Conservation (phyloP, 2,113 vertebrate species). For the Tautogolabrus adspersus region DNA sequence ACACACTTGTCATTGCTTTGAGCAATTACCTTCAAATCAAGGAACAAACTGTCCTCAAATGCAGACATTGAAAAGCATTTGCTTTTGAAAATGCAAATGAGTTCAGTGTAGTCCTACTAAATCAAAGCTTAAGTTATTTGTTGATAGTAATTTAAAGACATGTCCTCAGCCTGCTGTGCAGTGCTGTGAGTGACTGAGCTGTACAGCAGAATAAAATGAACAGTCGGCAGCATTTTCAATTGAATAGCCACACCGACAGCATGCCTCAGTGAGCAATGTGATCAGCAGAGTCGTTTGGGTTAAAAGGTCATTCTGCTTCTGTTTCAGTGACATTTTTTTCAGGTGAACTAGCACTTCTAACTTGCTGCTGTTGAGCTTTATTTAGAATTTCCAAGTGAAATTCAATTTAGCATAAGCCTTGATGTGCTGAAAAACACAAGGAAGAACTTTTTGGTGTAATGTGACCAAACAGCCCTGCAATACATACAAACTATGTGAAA, state of each 20-base stretch:
- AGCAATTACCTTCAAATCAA: neutral
- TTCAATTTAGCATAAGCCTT: neutral
- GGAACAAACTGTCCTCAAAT: neutral
- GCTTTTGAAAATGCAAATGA: neutral
- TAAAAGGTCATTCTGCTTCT: conserved; percentile 10
- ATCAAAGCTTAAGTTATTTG: neutral
- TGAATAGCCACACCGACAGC: conserved; percentile 2
- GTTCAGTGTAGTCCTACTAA: neutral
- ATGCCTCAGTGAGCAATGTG: conserved; percentile 11
- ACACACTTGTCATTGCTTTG: neutral
- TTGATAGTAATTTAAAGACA: neutral
- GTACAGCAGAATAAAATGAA: conserved; percentile 13
- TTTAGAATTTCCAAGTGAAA: neutral
- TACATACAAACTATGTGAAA: neutral
- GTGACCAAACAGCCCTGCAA: neutral
- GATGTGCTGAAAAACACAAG: neutral
- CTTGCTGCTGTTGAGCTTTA: neutral
- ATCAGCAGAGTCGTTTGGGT: neutral
- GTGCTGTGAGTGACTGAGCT: conserved; percentile 13
- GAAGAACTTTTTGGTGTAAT: neutral
- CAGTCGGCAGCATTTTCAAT: conserved; percentile 22
- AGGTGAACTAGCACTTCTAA: neutral
- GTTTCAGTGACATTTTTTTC: conserved; percentile 22
- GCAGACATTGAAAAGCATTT: neutral
- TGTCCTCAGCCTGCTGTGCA: neutral